Evolutionary conservation across 2,797 vertebrate genomes (phyloP).

Genomic region (Phataginus tricuspis): DNA sequence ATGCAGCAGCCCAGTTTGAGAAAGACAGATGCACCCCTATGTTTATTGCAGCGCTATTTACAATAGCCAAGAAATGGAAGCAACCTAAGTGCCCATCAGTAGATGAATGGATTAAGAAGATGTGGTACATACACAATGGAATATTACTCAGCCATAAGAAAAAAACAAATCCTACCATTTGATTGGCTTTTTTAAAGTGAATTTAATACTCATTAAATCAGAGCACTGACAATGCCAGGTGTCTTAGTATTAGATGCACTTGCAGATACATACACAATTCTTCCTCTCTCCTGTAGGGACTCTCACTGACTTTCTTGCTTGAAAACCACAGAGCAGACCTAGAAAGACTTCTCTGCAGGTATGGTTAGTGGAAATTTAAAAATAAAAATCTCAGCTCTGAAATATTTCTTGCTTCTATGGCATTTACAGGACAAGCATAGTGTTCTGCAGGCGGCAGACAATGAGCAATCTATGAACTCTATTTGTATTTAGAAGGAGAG

Average conservation of each 20-base stretch:
- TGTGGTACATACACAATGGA: no score
- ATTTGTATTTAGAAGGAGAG: not conserved
- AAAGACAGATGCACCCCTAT: no score
- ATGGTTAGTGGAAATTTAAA: not conserved
- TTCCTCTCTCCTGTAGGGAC: not conserved
- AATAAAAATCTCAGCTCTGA: not conserved
- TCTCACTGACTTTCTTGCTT: not conserved
- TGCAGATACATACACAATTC: not conserved
- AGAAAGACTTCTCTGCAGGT: not conserved
- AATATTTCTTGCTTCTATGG: not conserved
- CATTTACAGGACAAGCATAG: not conserved
- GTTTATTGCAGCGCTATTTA: no score
- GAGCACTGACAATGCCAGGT: not conserved
- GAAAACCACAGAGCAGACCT: not conserved
- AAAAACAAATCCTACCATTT: no score
- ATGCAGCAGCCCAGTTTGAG: no score
- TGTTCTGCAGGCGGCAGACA: not conserved
- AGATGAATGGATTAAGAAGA: no score
- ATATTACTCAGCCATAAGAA: no score
- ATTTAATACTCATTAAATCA: slow-evolving; percentile 24
- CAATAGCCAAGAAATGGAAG: no score
- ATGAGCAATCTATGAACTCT: not conserved
- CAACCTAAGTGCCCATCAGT: no score
- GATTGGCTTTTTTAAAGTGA: slow-evolving; percentile 38
- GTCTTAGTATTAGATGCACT: not conserved